phyloP scores from a whole-genome alignment of 2,113 vertebrate genomes.

The Austrofundulus limnaeus region DNA sequence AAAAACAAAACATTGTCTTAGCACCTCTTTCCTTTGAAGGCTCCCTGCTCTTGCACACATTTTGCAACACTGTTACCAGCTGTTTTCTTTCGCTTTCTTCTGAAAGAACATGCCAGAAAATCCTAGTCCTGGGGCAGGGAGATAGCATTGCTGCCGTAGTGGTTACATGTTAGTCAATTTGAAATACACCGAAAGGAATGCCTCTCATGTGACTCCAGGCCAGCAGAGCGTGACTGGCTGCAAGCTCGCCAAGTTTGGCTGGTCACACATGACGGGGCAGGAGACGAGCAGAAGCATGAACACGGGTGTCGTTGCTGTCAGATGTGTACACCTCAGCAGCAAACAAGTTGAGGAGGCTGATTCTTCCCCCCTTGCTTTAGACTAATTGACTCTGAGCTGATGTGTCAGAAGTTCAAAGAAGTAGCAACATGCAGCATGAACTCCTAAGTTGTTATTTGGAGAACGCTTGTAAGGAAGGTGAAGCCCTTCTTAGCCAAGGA shows the following conservation, averaged over 20 bases:
- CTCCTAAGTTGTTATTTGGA: slow-evolving; percentile 19
- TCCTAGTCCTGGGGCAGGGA: slow-evolving; percentile 48
- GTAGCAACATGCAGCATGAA: slow-evolving; percentile 29
- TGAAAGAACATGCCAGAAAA: slow-evolving; percentile 28
- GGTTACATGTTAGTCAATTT: slow-evolving; percentile 70
- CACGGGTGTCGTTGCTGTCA: slow-evolving; percentile 53
- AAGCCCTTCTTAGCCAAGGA: slow-evolving; percentile 32
- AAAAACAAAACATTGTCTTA: neutral
- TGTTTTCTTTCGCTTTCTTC: slow-evolving; percentile 40
- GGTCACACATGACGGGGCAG: slow-evolving; percentile 69
- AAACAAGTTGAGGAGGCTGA: slow-evolving; percentile 35
- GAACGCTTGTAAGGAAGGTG: slow-evolving; percentile 9
- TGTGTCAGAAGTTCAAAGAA: slow-evolving; percentile 49
- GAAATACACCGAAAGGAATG: slow-evolving; percentile 69
- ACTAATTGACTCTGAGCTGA: slow-evolving; percentile 73
- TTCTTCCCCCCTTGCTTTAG: slow-evolving; percentile 35
- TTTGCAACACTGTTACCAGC: slow-evolving; percentile 28
- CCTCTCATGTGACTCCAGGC: slow-evolving; percentile 65
- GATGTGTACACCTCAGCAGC: slow-evolving; percentile 56
- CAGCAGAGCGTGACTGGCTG: slow-evolving; percentile 57
- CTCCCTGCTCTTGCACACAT: slow-evolving; percentile 20
- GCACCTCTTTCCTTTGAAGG: too few relatives aligned
- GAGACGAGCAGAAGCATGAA: slow-evolving; percentile 61
- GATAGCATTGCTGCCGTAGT: slow-evolving; percentile 56
- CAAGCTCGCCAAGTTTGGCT: slow-evolving; percentile 38